These are phyloP conservation scores for Prionailurus bengalensis DNA, from an alignment of 2,113 vertebrate species.

Conservation along the genomic window DNA sequence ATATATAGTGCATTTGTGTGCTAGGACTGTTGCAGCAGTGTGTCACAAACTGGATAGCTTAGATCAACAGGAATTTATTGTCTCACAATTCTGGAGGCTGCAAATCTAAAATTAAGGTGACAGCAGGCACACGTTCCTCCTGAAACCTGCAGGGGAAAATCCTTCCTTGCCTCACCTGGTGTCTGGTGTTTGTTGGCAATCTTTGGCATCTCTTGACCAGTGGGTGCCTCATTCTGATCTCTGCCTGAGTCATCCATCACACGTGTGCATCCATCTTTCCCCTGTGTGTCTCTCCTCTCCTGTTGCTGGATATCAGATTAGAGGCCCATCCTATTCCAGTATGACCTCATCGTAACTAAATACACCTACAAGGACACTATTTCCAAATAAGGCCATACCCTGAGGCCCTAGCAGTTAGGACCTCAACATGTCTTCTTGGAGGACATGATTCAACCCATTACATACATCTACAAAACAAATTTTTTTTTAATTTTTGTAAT, in stretches of 20 bases:
- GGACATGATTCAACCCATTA: neutral
- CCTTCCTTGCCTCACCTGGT: neutral
- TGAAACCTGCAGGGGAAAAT: neutral
- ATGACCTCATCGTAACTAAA: neutral
- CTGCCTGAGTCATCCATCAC: neutral
- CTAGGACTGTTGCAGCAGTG: neutral
- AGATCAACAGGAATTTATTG: neutral
- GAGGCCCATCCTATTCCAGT: neutral
- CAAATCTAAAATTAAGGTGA: neutral
- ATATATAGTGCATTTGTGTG: neutral
- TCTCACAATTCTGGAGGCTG: neutral
- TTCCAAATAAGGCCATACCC: slow-evolving; percentile 6
- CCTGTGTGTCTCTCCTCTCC: neutral
- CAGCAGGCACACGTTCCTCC: neutral
- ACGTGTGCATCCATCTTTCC: neutral
- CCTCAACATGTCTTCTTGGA: neutral
- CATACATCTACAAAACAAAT: neutral
- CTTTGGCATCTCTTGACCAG: neutral
- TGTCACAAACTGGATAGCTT: neutral
- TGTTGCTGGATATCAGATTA: neutral
- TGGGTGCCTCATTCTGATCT: neutral
- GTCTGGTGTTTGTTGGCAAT: neutral
- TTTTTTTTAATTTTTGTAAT: too few species aligned
- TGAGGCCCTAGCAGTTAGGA: neutral
- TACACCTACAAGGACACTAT: neutral